phyloP scores from a whole-genome alignment of 2,113 vertebrate species.

The Recurvirostra avosetta region DNA sequence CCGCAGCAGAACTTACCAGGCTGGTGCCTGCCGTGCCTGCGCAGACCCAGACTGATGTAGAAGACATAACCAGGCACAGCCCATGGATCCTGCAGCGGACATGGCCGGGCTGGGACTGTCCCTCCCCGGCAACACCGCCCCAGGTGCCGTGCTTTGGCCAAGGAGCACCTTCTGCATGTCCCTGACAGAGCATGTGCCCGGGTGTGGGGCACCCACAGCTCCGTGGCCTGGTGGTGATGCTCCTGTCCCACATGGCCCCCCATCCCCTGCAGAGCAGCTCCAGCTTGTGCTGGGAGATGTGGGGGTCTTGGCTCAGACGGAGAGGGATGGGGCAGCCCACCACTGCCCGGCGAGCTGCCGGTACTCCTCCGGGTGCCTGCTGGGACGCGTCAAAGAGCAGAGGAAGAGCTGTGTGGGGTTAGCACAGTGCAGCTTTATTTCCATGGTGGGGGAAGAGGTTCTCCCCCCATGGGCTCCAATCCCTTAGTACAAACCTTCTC shows the following conservation, averaged over 20 bases:
- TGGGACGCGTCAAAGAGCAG: neutral
- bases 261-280: neutral
- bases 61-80: neutral
- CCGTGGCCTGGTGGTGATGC: neutral
- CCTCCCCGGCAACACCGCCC: neutral
- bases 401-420: neutral
- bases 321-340: neutral
- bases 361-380: neutral
- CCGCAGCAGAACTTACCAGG: neutral
- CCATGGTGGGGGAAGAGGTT: neutral
- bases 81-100: fast-evolving
- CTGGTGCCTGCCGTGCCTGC: neutral
- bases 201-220: neutral
- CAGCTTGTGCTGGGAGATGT: neutral
- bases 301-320: neutral
- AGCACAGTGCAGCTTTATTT: conserved; percentile 66
- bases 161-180: neutral
- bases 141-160: neutral
- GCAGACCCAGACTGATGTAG: neutral
- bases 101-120: neutral
- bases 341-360: fast-evolving
- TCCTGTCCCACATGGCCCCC: neutral
- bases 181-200: fast-evolving
- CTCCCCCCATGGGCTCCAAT: neutral
- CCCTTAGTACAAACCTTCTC: neutral